Base-by-base conservation (phyloP, 2,888 invertebrate genomes). In the Drosophila ochracea region DNA sequence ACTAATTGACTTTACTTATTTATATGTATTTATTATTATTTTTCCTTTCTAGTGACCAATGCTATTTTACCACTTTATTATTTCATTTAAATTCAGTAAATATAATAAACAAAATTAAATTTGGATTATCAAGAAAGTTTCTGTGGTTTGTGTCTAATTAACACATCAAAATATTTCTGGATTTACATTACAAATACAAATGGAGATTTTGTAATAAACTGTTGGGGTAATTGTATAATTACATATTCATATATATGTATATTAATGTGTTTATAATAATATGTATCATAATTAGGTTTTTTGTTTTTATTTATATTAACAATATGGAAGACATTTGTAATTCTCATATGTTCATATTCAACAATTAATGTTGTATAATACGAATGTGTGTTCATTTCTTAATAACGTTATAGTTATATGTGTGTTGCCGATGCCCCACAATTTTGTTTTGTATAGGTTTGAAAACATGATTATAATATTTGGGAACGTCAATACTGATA, bases 301-400 rank as follows among this genome's bases (percentile, higher is more conserved):
- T 55, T 78, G 62, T 64, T 71, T 67, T 71, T 71, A 74, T 79
- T 75, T 78, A 81, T 83, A 77, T 85, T 92, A 91, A 90, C 84
- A 84, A 90, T 91, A 91, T 91, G 91, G 91, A 91, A 91, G 91
- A 91, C 92, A 86, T 91, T 90, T 89, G 82, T 86, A 91, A 88
- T 90, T 89, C 80, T 84, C 78, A 84, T 88, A 80, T 68, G 73
- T 73, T 70, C 65, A 57, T 67, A 66, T 80, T 72, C 64, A 47
- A 47, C 47, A 47, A 47, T 47, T 25, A 28, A 39, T 68, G 75
- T 64, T 67, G 63, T 69, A 61, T 66, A 62, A 69, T 75, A 79
- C 70, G 76, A 67, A 55, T 57, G 19, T 72, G 37, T 50, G 39
- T 55, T 61, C 43, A 41, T 68, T 74, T 37, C 21, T 60, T 64